Evolutionary conservation across 2,888 invertebrate genomes (phyloP).

Genomic region (Fabriciana adippe): DNA sequence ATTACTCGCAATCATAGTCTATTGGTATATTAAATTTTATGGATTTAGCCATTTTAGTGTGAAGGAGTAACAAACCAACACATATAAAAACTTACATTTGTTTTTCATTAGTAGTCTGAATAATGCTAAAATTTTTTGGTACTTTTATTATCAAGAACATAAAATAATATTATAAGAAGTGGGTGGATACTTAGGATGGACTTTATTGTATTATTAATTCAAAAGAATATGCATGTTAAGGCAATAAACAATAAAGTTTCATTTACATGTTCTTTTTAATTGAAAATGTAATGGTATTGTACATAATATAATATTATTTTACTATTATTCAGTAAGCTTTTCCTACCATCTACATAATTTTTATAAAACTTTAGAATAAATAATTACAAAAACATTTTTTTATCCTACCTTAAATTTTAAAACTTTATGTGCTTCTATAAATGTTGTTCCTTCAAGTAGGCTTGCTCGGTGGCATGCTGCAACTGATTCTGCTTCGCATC

Average conservation of each 20-base stretch:
- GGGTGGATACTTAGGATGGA: conserved; percentile 28
- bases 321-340: too few relatives aligned
- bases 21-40: too few relatives aligned
- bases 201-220: not conserved
- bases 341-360: too few relatives aligned
- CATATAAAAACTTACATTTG: too few relatives aligned
- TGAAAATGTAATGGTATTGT: too few relatives aligned
- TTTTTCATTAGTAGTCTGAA: not conserved
- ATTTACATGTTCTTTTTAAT: too few relatives aligned
- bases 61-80: too few relatives aligned
- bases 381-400: not conserved
- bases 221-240: not conserved
- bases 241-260: too few relatives aligned
- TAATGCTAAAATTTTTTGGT: not conserved
- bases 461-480: conserved; percentile 87
- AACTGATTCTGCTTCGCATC: conserved; percentile 89
- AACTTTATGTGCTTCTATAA: conserved; percentile 91
- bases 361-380: too few relatives aligned
- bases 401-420: conserved; percentile 89
- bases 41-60: too few relatives aligned
- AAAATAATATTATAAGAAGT: conserved; percentile 21
- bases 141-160: not conserved
- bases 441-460: conserved; percentile 77
- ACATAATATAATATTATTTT: too few relatives aligned
- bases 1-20: too few relatives aligned